phyloP scores from a whole-genome alignment of 2,797 vertebrate genomes.

The Columba guinea region DNA sequence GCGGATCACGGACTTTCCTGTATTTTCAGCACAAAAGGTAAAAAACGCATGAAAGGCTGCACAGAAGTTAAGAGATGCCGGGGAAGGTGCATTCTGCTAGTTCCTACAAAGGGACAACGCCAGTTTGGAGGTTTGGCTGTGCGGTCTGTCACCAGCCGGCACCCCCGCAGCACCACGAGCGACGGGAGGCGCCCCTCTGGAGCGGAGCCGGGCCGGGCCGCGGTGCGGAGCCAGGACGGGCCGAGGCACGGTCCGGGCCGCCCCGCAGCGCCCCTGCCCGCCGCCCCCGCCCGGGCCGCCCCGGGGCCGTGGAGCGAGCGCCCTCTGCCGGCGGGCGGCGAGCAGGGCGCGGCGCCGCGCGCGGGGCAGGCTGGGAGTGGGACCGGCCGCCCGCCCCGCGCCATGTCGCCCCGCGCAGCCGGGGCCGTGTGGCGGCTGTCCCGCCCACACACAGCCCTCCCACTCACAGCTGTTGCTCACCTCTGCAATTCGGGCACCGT shows the following conservation, averaged over 20 bases:
- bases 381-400: background rate
- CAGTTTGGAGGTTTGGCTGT: rapidly evolving
- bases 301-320: background rate
- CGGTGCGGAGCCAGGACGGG: too few species aligned
- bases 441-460: background rate
- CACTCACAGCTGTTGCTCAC: constrained; percentile 65
- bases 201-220: too few species aligned
- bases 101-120: rapidly evolving
- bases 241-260: too few species aligned
- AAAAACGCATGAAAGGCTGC: too few species aligned
- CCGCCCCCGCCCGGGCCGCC: background rate
- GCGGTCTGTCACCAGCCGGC: rapidly evolving
- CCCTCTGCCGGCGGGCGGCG: background rate
- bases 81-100: rapidly evolving
- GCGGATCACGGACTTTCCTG: constrained; percentile 91
- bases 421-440: too few species aligned
- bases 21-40: background rate
- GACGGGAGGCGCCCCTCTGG: rapidly evolving
- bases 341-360: background rate
- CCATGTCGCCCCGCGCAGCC: background rate
- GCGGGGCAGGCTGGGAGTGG: background rate
- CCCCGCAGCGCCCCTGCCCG: too few species aligned
- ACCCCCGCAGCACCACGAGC: rapidly evolving
- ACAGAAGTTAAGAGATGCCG: rapidly evolving
- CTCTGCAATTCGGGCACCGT: constrained; percentile 94